Percentiles rank a stretch among this genome's conserved stretches.
Evolutionary conservation across 2,797 vertebrate genomes (phyloP).

Genomic region (Acanthiza pusilla): DNA sequence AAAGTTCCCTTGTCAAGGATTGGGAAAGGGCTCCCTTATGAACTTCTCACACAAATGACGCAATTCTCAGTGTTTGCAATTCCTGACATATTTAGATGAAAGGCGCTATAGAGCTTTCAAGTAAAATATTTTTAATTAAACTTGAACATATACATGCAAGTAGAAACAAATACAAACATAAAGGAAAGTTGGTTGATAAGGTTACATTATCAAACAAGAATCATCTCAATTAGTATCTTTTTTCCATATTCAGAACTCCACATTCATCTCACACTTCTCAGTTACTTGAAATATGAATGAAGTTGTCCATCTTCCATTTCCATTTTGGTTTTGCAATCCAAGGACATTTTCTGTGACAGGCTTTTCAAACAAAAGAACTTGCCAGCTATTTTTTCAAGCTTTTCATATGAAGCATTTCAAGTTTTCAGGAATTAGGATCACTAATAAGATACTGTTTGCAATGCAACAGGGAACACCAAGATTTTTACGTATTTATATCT

Average conservation of each 20-base stretch:
- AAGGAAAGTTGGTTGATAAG: neutral
- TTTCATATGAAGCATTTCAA: neutral
- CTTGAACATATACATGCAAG: conserved; percentile 47
- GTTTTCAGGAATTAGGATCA: neutral
- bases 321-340: neutral
- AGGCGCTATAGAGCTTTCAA: conserved; percentile 55
- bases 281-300: neutral
- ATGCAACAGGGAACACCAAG: neutral
- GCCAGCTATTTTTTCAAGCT: neutral
- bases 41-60: neutral
- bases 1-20: neutral
- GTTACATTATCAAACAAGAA: conserved; percentile 32
- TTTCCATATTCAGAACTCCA: neutral
- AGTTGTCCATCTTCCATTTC: neutral
- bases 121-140: conserved; percentile 64
- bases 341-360: neutral
- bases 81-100: conserved; percentile 46
- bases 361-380: neutral
- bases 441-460: neutral
- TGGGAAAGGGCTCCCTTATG: neutral
- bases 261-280: neutral
- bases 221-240: neutral
- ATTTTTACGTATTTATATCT: neutral
- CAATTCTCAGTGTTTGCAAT: neutral
- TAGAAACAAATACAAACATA: conserved; percentile 42